Percentiles rank a stretch among this genome's conserved stretches.
Conservation (phyloP, 2,888 invertebrate genomes). For the Nebria salina region DNA sequence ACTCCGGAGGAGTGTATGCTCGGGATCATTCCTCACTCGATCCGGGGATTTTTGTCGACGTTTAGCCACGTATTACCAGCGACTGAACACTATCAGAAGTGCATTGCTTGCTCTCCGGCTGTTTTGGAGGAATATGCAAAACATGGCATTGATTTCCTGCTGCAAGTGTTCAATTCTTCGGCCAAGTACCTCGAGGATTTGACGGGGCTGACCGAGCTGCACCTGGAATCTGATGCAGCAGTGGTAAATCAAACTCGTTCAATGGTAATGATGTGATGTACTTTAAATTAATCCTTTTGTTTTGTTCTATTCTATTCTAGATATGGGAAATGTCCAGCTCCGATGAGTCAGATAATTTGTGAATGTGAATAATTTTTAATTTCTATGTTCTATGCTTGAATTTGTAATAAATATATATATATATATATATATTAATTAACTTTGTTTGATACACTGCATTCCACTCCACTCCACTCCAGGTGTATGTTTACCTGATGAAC, state of each 20-base stretch:
- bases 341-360: conserved; percentile 25
- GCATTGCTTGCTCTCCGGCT: conserved; percentile 88
- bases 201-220: conserved; percentile 79
- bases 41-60: conserved; percentile 88
- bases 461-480: no score
- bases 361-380: background rate
- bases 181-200: conserved; percentile 84
- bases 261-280: background rate
- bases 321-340: conserved; percentile 52
- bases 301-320: conserved; percentile 49
- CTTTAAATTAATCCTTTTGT: background rate
- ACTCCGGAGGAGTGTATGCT: conserved; percentile 70
- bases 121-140: conserved; percentile 64
- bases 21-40: conserved; percentile 91
- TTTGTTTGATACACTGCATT: no score
- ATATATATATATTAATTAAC: no score
- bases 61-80: conserved; percentile 86
- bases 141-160: conserved; percentile 76
- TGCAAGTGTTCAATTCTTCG: conserved; percentile 80
- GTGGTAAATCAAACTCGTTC: conserved; percentile 60
- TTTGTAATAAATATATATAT: background rate
- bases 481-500: no score
- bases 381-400: background rate
- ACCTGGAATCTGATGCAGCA: conserved; percentile 68
- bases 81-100: conserved; percentile 85